Evolutionary conservation across 2,888 invertebrate species (phyloP), one percentile per base, ranked within the genome.

Genomic region (Paralinhomoeus sp.): DNA sequence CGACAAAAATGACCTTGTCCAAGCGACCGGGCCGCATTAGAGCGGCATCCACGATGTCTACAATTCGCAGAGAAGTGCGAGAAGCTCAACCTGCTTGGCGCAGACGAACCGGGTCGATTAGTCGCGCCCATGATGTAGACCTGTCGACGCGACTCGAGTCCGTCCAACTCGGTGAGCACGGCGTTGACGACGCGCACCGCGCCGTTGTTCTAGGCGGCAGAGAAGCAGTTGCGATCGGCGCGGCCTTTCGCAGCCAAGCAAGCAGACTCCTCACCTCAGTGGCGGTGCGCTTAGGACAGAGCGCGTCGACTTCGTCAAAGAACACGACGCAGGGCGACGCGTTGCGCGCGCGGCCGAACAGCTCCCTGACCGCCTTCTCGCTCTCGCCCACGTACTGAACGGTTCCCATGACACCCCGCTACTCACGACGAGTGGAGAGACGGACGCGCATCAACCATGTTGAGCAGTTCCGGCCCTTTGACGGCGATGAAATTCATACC

Each of bases 401-500:
- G 18, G 18, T 18, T 15, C 15, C 12, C 9, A 31, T 31, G 31
- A 31, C 9, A 12, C 31, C 9, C 31, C n/a, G n/a, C n/a, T n/a
- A n/a, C n/a, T n/a, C n/a, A n/a, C n/a, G n/a, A n/a, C n/a, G n/a
- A n/a, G n/a, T n/a, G n/a, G n/a, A n/a, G n/a, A n/a, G n/a, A n/a
- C n/a, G n/a, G n/a, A n/a, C n/a, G n/a, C n/a, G n/a, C n/a, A n/a
- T n/a, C n/a, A n/a, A 81, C 81, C 93, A 93, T 97, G 61, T 87
- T 93, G 45, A 97, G 70, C 43, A 97, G 67, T 66, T 97, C 97
- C 1, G 97, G 93, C 18, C 97, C 97, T 68, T 93, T 97, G 1
- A 97, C 89, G 9, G 89, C 87, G 55, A 97, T 87, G 56, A 97
- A 97, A 67, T 93, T 97, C 36, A 97, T 82, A 31, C 89, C 89